A percentile compares a stretch with the other conserved stretches of the same genome.
Conservation (phyloP, 64 coral and sea anemone genomes). For the Dendronephthya gigantea region DNA sequence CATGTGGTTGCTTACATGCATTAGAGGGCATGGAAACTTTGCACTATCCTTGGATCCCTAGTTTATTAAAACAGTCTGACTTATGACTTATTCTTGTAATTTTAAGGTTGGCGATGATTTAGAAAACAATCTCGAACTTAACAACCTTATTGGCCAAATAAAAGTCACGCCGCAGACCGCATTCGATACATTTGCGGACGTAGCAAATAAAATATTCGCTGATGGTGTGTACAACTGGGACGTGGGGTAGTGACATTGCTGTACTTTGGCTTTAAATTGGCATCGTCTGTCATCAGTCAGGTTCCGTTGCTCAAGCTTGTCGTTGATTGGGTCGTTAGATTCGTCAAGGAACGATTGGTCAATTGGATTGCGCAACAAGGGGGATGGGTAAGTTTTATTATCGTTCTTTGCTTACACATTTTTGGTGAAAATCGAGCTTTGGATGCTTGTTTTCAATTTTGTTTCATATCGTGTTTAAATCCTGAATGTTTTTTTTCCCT, state of each 20-base stretch:
- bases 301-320: constrained; percentile 79
- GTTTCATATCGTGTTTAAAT: no score
- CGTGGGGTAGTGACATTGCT: constrained; percentile 81
- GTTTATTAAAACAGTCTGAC: no score
- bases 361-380: constrained; percentile 92
- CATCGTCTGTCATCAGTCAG: constrained; percentile 57
- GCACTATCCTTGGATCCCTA: no score
- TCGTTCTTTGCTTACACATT: no score
- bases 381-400: constrained; percentile 67
- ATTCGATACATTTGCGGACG: constrained; percentile 71
- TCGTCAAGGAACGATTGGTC: constrained; percentile 71
- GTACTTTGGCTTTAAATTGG: constrained; percentile 96
- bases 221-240: constrained; percentile 86
- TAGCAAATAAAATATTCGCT: constrained; percentile 69
- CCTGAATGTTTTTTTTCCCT: no score
- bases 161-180: constrained; percentile 73
- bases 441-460: no score
- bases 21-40: no score
- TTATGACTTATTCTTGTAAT: no score
- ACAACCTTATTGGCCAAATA: constrained; percentile 49
- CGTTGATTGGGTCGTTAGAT: constrained; percentile 69
- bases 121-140: constrained; percentile 39
- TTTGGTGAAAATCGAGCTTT: no score
- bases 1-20: no score
- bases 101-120: constrained; percentile 54